phyloP scores from a whole-genome alignment of 2,888 invertebrate genomes.

The Ennomos erosarius region DNA sequence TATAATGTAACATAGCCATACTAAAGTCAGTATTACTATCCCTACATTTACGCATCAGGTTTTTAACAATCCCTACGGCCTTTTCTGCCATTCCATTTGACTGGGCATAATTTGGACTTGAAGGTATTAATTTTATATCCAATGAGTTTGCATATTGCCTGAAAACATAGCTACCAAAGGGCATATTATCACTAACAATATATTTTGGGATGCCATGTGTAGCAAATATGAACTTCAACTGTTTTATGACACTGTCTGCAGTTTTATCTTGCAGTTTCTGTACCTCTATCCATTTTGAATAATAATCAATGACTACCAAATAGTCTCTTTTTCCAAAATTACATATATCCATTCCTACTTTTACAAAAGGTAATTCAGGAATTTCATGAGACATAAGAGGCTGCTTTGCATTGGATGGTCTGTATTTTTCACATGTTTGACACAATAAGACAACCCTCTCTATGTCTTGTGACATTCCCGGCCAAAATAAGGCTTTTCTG shows the following conservation, averaged over 20 bases:
- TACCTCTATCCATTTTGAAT: neutral
- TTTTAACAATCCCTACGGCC: slow-evolving; percentile 22
- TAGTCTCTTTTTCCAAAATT: neutral
- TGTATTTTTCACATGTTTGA: slow-evolving; percentile 3
- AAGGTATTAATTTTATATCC: neutral
- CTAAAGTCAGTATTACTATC: no score
- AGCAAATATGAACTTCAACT: neutral
- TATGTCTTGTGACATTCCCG: neutral
- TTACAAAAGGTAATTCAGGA: neutral
- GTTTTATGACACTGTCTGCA: neutral
- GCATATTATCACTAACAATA: neutral
- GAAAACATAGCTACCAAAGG: neutral
- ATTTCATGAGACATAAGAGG: slow-evolving; percentile 3
- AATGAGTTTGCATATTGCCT: neutral
- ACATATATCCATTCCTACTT: neutral
- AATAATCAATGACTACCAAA: neutral
- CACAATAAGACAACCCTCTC: neutral
- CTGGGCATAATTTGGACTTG: neutral
- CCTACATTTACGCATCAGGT: slow-evolving; percentile 34
- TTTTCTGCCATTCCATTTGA: neutral
- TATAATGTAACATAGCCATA: no score
- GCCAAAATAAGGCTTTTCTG: neutral
- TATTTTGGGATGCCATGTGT: neutral
- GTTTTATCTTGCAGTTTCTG: neutral
- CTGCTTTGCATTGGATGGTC: slow-evolving; percentile 14